These are phyloP conservation scores for Rhinoptilus africanus DNA, from an alignment of 2,113 vertebrate genomes.

Conservation along the genomic window DNA sequence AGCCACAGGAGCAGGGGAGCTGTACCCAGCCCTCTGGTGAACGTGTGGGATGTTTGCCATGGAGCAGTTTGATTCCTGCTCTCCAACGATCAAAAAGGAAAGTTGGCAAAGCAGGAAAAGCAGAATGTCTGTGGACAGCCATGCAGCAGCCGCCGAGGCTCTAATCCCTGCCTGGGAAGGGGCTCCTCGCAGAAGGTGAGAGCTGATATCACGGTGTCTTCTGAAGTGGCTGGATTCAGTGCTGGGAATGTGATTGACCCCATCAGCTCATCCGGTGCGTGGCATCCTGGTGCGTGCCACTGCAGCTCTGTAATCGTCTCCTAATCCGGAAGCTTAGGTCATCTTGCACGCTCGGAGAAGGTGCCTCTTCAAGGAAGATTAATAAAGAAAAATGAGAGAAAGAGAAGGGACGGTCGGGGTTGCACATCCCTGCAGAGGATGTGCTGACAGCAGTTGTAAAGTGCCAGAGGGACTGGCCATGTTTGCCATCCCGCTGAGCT, in stretches of 20 bases:
- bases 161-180: neutral
- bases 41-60: neutral
- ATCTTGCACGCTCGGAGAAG: rapidly evolving
- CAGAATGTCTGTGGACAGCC: rapidly evolving
- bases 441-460: rapidly evolving
- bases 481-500: rapidly evolving
- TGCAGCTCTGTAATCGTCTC: constrained; percentile 12
- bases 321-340: neutral
- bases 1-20: neutral
- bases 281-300: neutral
- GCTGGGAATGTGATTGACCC: neutral
- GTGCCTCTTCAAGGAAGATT: neutral
- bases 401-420: neutral
- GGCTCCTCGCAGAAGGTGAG: neutral
- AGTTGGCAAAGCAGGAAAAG: neutral
- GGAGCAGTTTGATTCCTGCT: neutral
- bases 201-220: neutral
- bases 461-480: rapidly evolving
- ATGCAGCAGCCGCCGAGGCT: rapidly evolving
- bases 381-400: neutral
- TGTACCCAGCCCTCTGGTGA: neutral
- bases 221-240: neutral
- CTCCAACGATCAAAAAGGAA: neutral
- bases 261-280: neutral
- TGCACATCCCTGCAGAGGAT: rapidly evolving